Base-by-base conservation (phyloP, 1,140 invertebrate genomes). In the Theocolax elegans region DNA sequence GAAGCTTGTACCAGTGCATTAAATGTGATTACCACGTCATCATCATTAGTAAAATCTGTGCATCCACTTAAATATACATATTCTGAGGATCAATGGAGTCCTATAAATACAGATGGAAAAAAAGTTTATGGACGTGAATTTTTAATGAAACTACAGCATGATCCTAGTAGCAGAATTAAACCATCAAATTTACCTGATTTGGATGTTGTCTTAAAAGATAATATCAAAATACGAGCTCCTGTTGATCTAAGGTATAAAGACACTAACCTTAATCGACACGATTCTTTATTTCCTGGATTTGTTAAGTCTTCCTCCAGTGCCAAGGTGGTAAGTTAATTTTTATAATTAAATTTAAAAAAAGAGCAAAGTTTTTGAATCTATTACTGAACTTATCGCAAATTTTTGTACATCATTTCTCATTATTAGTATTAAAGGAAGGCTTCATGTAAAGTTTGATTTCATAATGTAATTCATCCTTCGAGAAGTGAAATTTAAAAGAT, bases 111-210 rank as follows among this genome's bases (percentile, higher is more conserved):
- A 13, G 88, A 88, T 74, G 95, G 95, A 0, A 94, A 92, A 79
- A 96, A 93, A 79, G 88, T 89, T 35, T 97, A 97, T 82, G 91
- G 93, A 68, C 86, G 92, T 51, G 91, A 94, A 9, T 92, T 96
- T 75, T 84, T 96, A 1, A 86, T 95, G 74, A 88, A 90, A 73
- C 84, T 96, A 25, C 90, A 93, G 74, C 88, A 90, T 76, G 89
- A 92, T 73, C 91, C 91, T 8, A 86, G 90, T 3, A 94, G 93
- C 1, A 89, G 90, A 70, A 87, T 89, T 59, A 93, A 92, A 77
- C 95, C 95, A 2, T 87, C 90, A 67, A 90, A 90, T 75, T 80
- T 91, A 15, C 91, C 85, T 64, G 88, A 89, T 71, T 77, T 90
- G 13, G 89, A 91, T 76, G 88, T 89, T 74, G 88, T 88, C 67